phyloP scores from a whole-genome alignment of 2,113 vertebrate species.

The Uria aalge region DNA sequence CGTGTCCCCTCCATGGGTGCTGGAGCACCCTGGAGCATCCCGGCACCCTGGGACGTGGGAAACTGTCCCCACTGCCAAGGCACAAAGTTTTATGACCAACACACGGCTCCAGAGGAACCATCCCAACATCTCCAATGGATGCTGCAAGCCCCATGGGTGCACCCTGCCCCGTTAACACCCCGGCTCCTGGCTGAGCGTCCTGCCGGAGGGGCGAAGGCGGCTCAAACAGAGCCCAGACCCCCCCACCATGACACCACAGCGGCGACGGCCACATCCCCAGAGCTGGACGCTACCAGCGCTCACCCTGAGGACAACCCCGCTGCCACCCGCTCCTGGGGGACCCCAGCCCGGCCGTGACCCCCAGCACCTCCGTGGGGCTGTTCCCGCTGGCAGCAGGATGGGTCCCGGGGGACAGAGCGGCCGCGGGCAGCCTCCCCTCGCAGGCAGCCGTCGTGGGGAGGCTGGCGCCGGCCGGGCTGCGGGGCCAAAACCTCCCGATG shows the following conservation, averaged over 20 bases:
- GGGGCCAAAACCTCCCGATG: background rate
- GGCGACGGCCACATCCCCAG: background rate
- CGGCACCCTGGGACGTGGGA: background rate
- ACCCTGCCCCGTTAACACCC: background rate
- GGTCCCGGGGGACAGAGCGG: background rate
- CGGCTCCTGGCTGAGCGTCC: rapidly evolving
- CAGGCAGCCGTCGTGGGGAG: background rate
- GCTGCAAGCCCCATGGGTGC: background rate
- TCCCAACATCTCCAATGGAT: rapidly evolving
- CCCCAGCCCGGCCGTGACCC: background rate
- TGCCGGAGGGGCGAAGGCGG: rapidly evolving
- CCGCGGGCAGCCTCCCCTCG: background rate
- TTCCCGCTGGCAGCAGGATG: background rate
- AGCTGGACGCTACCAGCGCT: rapidly evolving
- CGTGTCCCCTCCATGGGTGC: rapidly evolving
- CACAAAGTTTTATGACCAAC: background rate
- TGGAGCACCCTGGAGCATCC: background rate
- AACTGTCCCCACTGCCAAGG: background rate
- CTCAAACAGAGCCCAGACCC: background rate
- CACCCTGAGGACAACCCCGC: background rate
- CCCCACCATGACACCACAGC: rapidly evolving
- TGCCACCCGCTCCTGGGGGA: background rate
- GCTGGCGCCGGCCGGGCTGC: slow-evolving; percentile 23
- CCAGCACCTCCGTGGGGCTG: background rate
- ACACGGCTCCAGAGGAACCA: background rate